Conservation (phyloP, 2,113 vertebrate genomes). For the Boleophthalmus pectinirostris region DNA sequence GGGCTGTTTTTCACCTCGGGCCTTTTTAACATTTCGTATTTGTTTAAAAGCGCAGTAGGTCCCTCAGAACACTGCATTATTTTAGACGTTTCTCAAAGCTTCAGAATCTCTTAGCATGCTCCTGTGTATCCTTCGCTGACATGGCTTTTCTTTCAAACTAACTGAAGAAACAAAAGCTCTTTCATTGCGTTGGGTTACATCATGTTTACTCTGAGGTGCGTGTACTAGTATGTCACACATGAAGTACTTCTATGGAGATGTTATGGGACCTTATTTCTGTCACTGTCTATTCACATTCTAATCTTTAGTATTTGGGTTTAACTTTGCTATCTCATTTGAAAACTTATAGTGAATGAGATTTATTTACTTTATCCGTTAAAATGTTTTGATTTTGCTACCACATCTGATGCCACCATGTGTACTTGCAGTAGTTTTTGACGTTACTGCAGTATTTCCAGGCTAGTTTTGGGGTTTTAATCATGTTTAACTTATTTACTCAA, state of each 20-base stretch:
- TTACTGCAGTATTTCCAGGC: too few relatives aligned
- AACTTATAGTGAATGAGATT: slow-evolving; percentile 81
- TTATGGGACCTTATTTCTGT: slow-evolving; percentile 2
- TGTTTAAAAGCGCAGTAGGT: not conserved
- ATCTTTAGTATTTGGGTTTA: not conserved
- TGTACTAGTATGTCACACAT: slow-evolving; percentile 2
- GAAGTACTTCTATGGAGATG: slow-evolving; percentile 16
- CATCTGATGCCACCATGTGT: slow-evolving; percentile 52
- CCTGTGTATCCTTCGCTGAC: not conserved
- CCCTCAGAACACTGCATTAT: not conserved
- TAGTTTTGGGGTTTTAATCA: too few relatives aligned
- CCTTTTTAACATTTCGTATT: not conserved
- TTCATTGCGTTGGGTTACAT: slow-evolving; percentile 60
- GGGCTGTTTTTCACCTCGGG: not conserved
- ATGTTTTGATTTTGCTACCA: slow-evolving; percentile 86
- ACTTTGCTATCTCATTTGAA: not conserved
- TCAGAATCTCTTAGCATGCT: not conserved
- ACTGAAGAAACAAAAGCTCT: slow-evolving; percentile 15
- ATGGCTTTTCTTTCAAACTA: slow-evolving; percentile 6
- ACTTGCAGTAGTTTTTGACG: too few relatives aligned
- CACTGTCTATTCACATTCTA: not conserved
- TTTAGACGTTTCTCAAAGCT: not conserved
- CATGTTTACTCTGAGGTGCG: slow-evolving; percentile 39
- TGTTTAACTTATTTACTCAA: too few relatives aligned
- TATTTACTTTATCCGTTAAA: slow-evolving; percentile 91